Evolutionary conservation across 2,888 invertebrate genomes (phyloP), one percentile per base, ranked within the genome.

Genomic region (Byasa hedistus): DNA sequence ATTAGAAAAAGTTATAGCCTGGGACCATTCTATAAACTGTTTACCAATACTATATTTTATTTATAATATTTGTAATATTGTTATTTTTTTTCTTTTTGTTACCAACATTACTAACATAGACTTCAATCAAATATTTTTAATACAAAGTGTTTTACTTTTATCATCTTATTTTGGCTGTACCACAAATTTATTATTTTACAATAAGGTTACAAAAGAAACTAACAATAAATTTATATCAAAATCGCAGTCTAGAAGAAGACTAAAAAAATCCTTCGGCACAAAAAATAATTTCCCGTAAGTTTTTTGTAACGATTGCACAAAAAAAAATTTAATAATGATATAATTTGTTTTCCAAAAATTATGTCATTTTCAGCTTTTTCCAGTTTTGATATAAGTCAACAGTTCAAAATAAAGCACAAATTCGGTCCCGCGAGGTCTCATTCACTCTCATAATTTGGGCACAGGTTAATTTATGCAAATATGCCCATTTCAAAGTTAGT

Each of bases 401-500:
- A 61, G 57, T 51, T 60, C 55, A 60, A 55, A 32, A 36, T 55
- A 64, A 57, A 48, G 27, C 1, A 51, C 56, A 60, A 27, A 55
- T 36, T 39, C 39, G 32, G 60, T 12, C 57, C 60, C 61, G 22
- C 0, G 65, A 19, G 60, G 48, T 27, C 27, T 23, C 22, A 44
- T 65, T 56, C 23, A 24, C 22, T 39, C 15, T 15, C 21, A 19
- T 23, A 57, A 17, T 48, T 48, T n/a, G n/a, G 48, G n/a, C 19
- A 48, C 19, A 12, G 48, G 48, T 48, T n/a, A 48, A 48, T 48
- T 39, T n/a, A 48, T n/a, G 48, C 19, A 48, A 48, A 48, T 48
- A 48, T 48, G 48, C 3, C 8, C 48, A n/a, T 5, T 48, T n/a
- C 5, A 48, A 48, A 48, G n/a, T 48, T 48, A 48, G 48, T 48